These are phyloP conservation scores for Blastobasis lacticolella DNA, from an alignment of 2,888 invertebrate genomes.

Conservation along the genomic window DNA sequence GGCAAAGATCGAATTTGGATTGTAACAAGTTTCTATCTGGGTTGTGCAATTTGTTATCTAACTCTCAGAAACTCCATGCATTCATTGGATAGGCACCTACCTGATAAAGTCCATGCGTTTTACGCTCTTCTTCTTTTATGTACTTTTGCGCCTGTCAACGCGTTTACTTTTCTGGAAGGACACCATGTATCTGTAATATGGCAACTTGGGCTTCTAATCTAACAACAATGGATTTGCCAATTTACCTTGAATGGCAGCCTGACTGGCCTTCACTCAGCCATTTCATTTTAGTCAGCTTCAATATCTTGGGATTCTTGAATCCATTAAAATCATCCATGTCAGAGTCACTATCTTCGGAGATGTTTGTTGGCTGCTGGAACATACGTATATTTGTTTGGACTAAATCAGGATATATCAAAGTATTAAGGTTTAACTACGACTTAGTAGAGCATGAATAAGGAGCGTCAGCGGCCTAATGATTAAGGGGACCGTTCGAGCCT, in stretches of 20 bases:
- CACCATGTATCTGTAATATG: slow-evolving; percentile 31
- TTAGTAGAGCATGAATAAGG: no score
- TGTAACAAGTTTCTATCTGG: no score
- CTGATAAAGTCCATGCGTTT: background rate
- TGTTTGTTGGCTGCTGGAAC: slow-evolving; percentile 24
- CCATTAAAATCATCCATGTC: slow-evolving; percentile 21
- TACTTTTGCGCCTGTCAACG: slow-evolving; percentile 54
- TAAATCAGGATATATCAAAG: no score
- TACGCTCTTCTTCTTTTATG: slow-evolving; percentile 19
- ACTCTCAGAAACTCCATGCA: no score
- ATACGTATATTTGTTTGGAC: background rate
- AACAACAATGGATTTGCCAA: background rate
- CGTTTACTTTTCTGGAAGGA: slow-evolving; percentile 57
- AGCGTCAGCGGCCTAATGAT: no score
- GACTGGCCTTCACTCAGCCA: slow-evolving; percentile 52
- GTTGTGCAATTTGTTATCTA: no score
- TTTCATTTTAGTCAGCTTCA: slow-evolving; percentile 58
- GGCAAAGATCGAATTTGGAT: no score
- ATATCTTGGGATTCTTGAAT: slow-evolving; percentile 37
- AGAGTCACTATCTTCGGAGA: slow-evolving; percentile 27
- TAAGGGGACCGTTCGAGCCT: no score
- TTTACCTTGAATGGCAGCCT: slow-evolving; percentile 44
- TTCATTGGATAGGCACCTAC: no score
- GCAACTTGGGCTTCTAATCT: background rate
- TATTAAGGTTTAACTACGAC: no score